phyloP scores from a whole-genome alignment of 2,113 vertebrate genomes.

The Tupaia tana region DNA sequence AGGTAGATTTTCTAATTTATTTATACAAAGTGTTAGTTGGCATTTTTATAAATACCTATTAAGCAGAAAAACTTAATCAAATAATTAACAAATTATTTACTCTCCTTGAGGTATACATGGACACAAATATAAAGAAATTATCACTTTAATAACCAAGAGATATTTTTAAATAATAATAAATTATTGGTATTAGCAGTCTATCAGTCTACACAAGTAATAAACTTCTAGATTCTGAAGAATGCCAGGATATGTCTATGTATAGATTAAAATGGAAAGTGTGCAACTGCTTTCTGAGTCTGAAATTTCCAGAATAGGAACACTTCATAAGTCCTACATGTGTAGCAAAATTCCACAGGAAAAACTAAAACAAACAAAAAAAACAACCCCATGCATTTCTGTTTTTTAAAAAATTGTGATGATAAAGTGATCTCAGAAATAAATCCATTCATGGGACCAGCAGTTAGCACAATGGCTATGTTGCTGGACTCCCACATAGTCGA shows the following conservation, averaged over 20 bases:
- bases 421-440: constrained; percentile 3
- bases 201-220: neutral
- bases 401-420: neutral
- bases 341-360: neutral
- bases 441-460: neutral
- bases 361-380: neutral
- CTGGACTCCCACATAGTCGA: too few relatives aligned
- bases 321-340: neutral
- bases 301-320: neutral
- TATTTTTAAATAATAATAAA: neutral
- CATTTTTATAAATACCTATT: constrained; percentile 49
- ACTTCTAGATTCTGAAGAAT: neutral
- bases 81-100: constrained; percentile 46
- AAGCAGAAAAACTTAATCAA: constrained; percentile 35
- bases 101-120: constrained; percentile 8
- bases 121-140: neutral
- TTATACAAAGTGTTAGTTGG: constrained; percentile 56
- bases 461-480: too few relatives aligned
- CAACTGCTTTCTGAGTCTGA: neutral
- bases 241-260: neutral
- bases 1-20: constrained; percentile 64
- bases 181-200: neutral
- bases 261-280: neutral
- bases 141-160: neutral
- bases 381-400: neutral